Evolutionary conservation across 2,797 vertebrate species (phyloP).

Genomic region (Diceros bicornis): DNA sequence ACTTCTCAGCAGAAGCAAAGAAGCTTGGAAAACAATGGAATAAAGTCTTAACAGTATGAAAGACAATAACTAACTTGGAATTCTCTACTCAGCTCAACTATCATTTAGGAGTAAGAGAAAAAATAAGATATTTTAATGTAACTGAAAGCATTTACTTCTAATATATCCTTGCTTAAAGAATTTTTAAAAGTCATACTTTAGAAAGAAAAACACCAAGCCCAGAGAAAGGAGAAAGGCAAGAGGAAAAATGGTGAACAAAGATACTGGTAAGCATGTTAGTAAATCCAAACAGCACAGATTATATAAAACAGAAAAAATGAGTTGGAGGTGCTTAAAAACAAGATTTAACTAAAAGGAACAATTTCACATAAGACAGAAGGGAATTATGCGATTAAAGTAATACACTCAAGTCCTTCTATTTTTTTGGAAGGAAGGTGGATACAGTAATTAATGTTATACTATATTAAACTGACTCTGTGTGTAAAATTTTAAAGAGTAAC

Average conservation of each 20-base stretch:
- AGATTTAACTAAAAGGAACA: neutral
- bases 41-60: neutral
- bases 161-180: neutral
- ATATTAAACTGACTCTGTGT: neutral
- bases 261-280: neutral
- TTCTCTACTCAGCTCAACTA: neutral
- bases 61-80: neutral
- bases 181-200: neutral
- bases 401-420: neutral
- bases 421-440: neutral
- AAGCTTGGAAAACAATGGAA: neutral
- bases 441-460: neutral
- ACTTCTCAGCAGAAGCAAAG: neutral
- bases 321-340: neutral
- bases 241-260: neutral
- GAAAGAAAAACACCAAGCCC: neutral
- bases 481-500: neutral
- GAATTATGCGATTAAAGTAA: neutral
- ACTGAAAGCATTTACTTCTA: constrained; percentile 16
- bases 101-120: neutral
- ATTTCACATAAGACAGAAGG: neutral
- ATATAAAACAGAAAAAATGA: neutral
- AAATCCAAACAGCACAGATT: neutral
- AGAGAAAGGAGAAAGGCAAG: neutral
- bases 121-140: neutral